Evolutionary conservation across 2,888 invertebrate species (phyloP), one percentile per base, ranked within the genome.

Genomic region (Tholera decimalis): DNA sequence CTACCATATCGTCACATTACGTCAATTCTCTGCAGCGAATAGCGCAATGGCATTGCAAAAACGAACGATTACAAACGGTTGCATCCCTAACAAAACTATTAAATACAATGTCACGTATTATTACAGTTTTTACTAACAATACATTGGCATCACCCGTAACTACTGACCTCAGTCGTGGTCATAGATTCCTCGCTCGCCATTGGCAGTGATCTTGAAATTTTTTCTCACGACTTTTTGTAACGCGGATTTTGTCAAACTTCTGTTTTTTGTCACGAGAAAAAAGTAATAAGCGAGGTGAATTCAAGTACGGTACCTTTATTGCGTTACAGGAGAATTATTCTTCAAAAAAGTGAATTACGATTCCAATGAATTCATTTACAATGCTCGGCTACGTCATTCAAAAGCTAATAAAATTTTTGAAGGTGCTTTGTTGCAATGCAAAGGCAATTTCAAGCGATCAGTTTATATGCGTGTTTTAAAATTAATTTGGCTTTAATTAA

Each of bases 121-220:
- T 65, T 60, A 67, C 69, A 69, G 67, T 83, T 81, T 82, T 73
- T 80, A 26, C 47, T 49, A 67, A 66, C 68, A 77, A 73, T 67
- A 58, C 56, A 30, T 62, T 33, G 49, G 61, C 69, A 69, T 58
- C 75, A 63, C 70, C 59, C 57, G 70, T 61, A 57, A 65, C 41
- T 30, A 26, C 39, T 75, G 79, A 83, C 88, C 87, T 89, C 83
- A 78, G 76, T 81, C 77, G 82, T 85, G 85, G 88, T 84, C 86
- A 86, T 86, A 85, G 85, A 86, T 84, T 86, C 85, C 77, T 83
- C 85, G 80, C 83, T 74, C 80, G 84, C 81, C 91, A 90, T 90
- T 94, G 93, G 85, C 91, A 93, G 84, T 93, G 94, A 93, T 94
- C 94, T 94, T 94, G 93, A 88, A 89, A 84, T 86, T 89, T 92